Conservation (phyloP, 2,888 invertebrate genomes). For the Hanleya hanleyi region DNA sequence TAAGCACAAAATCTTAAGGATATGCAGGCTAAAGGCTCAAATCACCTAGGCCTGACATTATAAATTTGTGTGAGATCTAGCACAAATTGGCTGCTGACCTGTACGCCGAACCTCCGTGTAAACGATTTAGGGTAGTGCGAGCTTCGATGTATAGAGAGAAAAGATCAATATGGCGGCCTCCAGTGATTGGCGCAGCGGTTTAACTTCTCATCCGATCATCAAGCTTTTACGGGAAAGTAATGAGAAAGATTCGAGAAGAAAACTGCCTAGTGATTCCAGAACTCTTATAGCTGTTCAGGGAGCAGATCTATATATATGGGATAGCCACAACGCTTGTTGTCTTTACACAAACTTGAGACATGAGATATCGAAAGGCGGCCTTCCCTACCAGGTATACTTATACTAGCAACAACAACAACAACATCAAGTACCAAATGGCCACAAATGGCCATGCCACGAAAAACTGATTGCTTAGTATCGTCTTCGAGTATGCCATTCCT, state of each 20-base stretch:
- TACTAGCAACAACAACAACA: too few relatives aligned
- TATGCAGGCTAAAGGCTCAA: not conserved
- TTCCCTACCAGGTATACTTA: too few relatives aligned
- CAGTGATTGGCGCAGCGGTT: conserved; percentile 62
- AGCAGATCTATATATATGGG: conserved; percentile 71
- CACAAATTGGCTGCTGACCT: too few relatives aligned
- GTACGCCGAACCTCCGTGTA: not conserved
- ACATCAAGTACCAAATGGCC: too few relatives aligned
- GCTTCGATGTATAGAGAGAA: not conserved
- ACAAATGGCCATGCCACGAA: too few relatives aligned
- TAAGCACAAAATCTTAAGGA: too few relatives aligned
- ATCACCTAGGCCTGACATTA: too few relatives aligned
- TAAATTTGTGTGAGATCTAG: too few relatives aligned
- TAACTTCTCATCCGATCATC: conserved; percentile 59
- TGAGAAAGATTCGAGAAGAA: conserved; percentile 45
- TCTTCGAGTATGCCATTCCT: too few relatives aligned
- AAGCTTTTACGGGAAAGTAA: conserved; percentile 57
- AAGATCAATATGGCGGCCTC: conserved; percentile 64
- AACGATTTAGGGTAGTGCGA: not conserved
- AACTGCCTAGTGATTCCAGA: conserved; percentile 50
- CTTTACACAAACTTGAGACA: conserved; percentile 57
- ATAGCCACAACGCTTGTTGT: conserved; percentile 58
- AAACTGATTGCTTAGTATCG: too few relatives aligned
- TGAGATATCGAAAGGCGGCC: too few relatives aligned
- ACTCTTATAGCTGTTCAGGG: conserved; percentile 63